phyloP scores from a whole-genome alignment of 2,113 vertebrate species.

The Chitala chitala region DNA sequence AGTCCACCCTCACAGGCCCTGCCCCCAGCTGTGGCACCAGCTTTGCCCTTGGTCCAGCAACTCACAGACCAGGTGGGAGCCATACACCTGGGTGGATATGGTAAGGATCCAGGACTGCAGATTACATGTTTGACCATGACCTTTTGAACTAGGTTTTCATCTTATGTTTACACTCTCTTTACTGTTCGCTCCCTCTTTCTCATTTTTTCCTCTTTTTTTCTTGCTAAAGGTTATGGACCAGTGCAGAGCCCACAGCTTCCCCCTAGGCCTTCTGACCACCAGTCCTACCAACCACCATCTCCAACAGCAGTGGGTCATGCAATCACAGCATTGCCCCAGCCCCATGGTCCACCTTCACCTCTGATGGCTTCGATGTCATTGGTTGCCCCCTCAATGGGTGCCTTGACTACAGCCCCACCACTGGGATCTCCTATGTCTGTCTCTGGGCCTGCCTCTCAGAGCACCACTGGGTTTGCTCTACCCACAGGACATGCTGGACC shows the following conservation, averaged over 20 bases:
- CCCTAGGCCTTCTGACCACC: constrained; percentile 43
- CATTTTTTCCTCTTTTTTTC: neutral
- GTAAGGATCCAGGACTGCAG: constrained; percentile 49
- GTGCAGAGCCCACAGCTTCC: constrained; percentile 41
- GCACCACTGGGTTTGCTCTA: constrained; percentile 60
- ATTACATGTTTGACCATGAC: neutral
- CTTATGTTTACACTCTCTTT: neutral
- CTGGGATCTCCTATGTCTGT: constrained; percentile 56
- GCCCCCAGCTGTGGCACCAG: constrained; percentile 41
- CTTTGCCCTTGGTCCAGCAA: constrained; percentile 62
- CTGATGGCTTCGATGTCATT: constrained; percentile 52
- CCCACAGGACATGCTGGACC: constrained; percentile 60
- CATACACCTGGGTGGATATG: constrained; percentile 79
- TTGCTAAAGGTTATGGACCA: constrained; percentile 56
- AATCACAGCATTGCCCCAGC: constrained; percentile 33
- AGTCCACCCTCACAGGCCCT: constrained; percentile 48
- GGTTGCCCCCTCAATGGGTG: constrained; percentile 50
- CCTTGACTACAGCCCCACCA: constrained; percentile 42
- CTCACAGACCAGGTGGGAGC: constrained; percentile 73
- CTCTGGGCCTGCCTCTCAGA: constrained; percentile 55
- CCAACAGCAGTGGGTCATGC: constrained; percentile 43
- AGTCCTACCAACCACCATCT: constrained; percentile 55
- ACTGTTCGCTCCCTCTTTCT: neutral
- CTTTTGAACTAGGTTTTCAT: neutral
- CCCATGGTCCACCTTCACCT: constrained; percentile 57